A percentile compares a stretch with the other conserved stretches of the same genome.
These are phyloP conservation scores for Zosterops lateralis DNA, from an alignment of 2,113 vertebrate species.

Conservation along the genomic window DNA sequence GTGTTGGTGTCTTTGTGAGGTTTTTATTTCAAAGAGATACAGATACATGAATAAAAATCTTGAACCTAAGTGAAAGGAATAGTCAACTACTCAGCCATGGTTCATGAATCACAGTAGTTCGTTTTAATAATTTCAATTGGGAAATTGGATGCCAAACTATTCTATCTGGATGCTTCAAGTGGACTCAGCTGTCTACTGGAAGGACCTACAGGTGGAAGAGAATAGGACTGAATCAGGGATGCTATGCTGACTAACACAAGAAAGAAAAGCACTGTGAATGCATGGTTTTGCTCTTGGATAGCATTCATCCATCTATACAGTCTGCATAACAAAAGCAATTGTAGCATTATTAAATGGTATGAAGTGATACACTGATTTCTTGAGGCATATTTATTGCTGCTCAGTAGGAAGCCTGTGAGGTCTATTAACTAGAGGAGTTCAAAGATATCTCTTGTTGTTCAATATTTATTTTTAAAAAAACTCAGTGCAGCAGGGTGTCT, in stretches of 20 bases:
- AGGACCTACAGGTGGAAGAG: conserved; percentile 2
- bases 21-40: conserved; percentile 59
- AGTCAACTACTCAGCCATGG: conserved; percentile 36
- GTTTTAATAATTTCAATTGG: conserved; percentile 29
- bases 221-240: conserved; percentile 7
- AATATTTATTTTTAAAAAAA: conserved; percentile 38
- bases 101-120: conserved; percentile 62
- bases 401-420: conserved; percentile 31
- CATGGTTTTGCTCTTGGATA: background rate
- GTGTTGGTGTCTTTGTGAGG: conserved; percentile 26
- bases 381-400: conserved; percentile 34
- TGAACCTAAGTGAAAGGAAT: conserved; percentile 50
- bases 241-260: conserved; percentile 19
- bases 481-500: background rate
- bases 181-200: conserved; percentile 6
- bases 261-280: conserved; percentile 7
- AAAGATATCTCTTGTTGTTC: conserved; percentile 39
- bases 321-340: conserved; percentile 50
- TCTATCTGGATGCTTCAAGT: background rate
- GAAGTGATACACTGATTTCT: conserved; percentile 43
- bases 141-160: background rate
- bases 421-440: conserved; percentile 49
- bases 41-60: conserved; percentile 42
- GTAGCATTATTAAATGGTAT: conserved; percentile 36
- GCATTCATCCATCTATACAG: conserved; percentile 28